Evolutionary conservation across 2,797 vertebrate species (phyloP), one percentile per base, ranked within the genome.

Genomic region (Serranus cabrilla): DNA sequence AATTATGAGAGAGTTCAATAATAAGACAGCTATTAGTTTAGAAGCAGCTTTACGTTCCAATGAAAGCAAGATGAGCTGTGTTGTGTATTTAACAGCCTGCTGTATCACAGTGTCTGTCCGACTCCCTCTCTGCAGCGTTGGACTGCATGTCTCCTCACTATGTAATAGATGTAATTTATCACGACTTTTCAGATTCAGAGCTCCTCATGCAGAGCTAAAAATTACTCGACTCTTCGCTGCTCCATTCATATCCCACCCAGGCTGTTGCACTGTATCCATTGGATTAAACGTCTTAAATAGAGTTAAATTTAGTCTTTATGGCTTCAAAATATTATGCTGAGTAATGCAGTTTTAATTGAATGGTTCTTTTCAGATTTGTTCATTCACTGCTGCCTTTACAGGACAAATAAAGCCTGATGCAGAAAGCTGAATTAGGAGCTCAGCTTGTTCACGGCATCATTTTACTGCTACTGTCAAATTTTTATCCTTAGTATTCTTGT

Each of bases 21-120:
- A 89, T 80, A 76, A 74, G 72, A 61, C 54, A 31, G 42, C 66
- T 25, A 23, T 69, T 71, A 61, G 55, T 70, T 23, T 73, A 76
- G 50, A n/a, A 25, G 58, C 23, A 61, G 65, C 71, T 71, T 67
- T 37, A 0, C 31, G 40, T 67, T 12, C 7, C 58, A 64, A 62
- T 66, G 55, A 45, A 71, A 8, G 21, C 21, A 56, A 52, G 61
- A 85, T 71, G 27, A 87, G 74, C 23, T 31, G 60, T 2, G 2
- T 14, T 63, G 42, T 39, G 49, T 42, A 31, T 21, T 34, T 59
- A 61, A 65, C 52, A 13, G 58, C 21, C 17, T 1, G 37, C 0
- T 23, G 34, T 52, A 58, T 78, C 71, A 46, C 62, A 23, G 37
- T 63, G 34, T 61, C 49, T 40, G 54, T 65, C 54, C 0, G 7